Conservation (phyloP, 1,140 invertebrate genomes). For the Maniola jurtina region DNA sequence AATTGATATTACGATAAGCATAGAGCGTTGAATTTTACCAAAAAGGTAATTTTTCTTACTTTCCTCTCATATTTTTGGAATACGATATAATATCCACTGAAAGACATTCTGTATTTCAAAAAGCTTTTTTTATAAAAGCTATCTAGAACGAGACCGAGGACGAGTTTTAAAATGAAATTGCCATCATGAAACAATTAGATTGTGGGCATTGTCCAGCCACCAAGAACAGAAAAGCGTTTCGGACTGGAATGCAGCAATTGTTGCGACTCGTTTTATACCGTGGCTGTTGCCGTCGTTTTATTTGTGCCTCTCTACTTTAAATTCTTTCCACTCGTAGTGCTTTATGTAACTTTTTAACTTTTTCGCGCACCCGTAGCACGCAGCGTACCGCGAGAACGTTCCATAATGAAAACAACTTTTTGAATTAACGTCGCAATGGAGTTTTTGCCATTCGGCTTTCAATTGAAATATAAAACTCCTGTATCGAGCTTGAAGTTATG, state of each 20-base stretch:
- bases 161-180: conserved; percentile 1
- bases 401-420: conserved; percentile 74
- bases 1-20: too few species aligned
- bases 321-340: conserved; percentile 66
- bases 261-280: conserved; percentile 58
- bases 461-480: conserved; percentile 68
- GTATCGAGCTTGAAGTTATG: conserved; percentile 57
- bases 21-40: too few species aligned
- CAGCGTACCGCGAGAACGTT: conserved; percentile 59
- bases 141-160: background rate
- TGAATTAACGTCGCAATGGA: conserved; percentile 70
- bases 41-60: too few species aligned
- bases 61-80: too few species aligned
- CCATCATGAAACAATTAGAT: conserved; percentile 24
- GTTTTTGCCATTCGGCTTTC: conserved; percentile 64
- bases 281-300: conserved; percentile 56
- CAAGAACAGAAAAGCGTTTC: conserved; percentile 40
- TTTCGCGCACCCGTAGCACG: conserved; percentile 42
- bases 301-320: conserved; percentile 64
- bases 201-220: conserved; percentile 25
- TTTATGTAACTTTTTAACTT: conserved; percentile 63
- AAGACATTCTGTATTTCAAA: too few species aligned
- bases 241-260: conserved; percentile 70
- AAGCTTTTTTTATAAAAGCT: background rate
- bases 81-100: too few species aligned